phyloP scores from a whole-genome alignment of 2,113 vertebrate species.

The Baryphthengus martii region DNA sequence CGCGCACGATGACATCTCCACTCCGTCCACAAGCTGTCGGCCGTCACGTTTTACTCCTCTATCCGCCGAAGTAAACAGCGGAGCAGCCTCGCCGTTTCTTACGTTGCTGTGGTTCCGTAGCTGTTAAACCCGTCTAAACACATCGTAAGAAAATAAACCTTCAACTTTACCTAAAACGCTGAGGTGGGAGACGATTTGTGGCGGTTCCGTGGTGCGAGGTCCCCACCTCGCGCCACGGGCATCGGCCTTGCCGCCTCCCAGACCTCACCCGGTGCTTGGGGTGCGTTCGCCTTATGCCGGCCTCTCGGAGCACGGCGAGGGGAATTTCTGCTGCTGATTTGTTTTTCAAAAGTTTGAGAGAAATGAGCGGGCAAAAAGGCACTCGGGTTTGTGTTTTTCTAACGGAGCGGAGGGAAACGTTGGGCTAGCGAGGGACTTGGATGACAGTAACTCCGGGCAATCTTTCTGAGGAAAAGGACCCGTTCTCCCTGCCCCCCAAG shows the following conservation, averaged over 20 bases:
- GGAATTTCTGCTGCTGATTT: too few relatives aligned
- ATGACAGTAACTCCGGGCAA: rapidly evolving
- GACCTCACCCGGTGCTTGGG: not conserved
- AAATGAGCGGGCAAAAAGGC: not conserved
- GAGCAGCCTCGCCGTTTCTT: constrained; percentile 55
- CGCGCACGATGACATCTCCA: too few relatives aligned
- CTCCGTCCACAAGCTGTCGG: constrained; percentile 58
- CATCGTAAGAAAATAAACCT: constrained; percentile 48
- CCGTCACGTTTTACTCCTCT: constrained; percentile 67
- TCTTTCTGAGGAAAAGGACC: not conserved
- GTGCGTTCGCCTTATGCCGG: not conserved
- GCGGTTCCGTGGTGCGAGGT: too few relatives aligned
- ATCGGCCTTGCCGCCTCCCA: not conserved
- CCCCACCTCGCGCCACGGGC: too few relatives aligned
- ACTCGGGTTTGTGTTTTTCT: not conserved
- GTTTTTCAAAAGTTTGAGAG: not conserved
- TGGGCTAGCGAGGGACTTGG: not conserved
- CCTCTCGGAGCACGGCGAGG: not conserved
- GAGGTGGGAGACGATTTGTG: not conserved
- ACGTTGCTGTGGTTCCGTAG: constrained; percentile 63
- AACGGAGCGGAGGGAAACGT: not conserved
- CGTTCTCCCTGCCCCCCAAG: not conserved
- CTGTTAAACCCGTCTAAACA: constrained; percentile 59
- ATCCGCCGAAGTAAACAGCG: constrained; percentile 48
- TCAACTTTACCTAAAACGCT: not conserved